phyloP scores from a whole-genome alignment of 2,888 invertebrate species.

The Erpobdella octoculata region DNA sequence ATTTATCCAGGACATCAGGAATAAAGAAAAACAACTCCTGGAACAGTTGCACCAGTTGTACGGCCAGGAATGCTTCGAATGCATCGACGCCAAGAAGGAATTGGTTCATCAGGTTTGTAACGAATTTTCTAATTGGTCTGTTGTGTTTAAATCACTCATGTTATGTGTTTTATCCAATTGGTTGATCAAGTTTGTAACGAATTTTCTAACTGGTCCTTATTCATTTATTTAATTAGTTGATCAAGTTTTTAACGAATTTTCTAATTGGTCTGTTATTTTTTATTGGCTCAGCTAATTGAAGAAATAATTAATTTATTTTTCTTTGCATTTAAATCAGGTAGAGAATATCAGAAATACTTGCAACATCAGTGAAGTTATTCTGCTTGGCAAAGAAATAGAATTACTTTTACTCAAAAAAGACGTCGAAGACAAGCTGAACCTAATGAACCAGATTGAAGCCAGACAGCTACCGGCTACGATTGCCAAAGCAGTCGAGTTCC shows the following conservation, averaged over 20 bases:
- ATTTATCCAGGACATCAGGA: constrained; percentile 49
- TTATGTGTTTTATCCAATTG: background rate
- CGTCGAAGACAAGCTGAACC: constrained; percentile 50
- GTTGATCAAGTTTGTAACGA: background rate
- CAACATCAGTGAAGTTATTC: constrained; percentile 51
- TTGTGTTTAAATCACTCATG: background rate
- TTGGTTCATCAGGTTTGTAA: constrained; percentile 30
- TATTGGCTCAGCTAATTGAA: background rate
- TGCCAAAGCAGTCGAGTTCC: constrained; percentile 38
- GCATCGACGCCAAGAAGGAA: constrained; percentile 44
- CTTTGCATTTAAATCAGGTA: constrained; percentile 33
- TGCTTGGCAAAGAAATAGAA: constrained; percentile 53
- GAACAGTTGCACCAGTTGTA: constrained; percentile 50
- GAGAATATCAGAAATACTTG: constrained; percentile 52
- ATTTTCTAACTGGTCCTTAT: no score
- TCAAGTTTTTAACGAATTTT: background rate
- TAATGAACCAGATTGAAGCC: constrained; percentile 45
- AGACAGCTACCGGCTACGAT: constrained; percentile 47
- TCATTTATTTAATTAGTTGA: background rate
- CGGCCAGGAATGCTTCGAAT: constrained; percentile 49
- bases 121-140: background rate
- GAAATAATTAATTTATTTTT: background rate
- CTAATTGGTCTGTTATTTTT: background rate
- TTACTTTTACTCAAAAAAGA: constrained; percentile 52
- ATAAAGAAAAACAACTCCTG: constrained; percentile 48